Base-by-base conservation (phyloP, 1,140 invertebrate genomes). In the Hydropsyche tenuis region DNA sequence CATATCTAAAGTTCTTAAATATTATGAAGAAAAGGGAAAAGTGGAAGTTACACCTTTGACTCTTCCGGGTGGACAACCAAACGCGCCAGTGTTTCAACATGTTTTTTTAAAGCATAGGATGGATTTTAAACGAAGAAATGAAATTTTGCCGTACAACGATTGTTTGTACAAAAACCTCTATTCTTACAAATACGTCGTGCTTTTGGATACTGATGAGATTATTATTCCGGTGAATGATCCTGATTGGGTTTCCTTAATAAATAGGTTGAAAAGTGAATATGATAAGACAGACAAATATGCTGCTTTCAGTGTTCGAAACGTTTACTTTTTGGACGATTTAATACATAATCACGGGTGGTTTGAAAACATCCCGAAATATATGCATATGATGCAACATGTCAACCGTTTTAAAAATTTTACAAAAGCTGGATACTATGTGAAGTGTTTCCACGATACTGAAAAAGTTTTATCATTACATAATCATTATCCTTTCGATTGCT, bases 131-230 rank as follows among this genome's bases (percentile, higher is more conserved):
- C 85, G 96, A 11, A 94, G 97, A 80, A 96, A 97, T 82, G 96
- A 98, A 82, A 86, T 98, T 37, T 96, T 98, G 77, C 96, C 96
- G 0, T 98, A 98, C 86, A 98, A 98, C 82, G 96, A 98, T 81
- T 98, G 96, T 80, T 86, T 98, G 4, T 98, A 98, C 84, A 92
- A 96, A 78, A 94, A 97, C 80, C 89, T 96, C 83, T 96, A 96
- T 80, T 87, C 90, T 48, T 97, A 97, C 81, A 90, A 95, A 68
- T 97, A 96, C 83, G 91, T 98, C 30, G 94, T 93, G 0, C 84
- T 98, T 11, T 84, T 98, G 23, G 96, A 98, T 80, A 94, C 95
- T 48, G 96, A 98, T 82, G 96, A 98, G 82, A 91, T 98, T 46
- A 97, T 98, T 74, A 96, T 98, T 90, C 96, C 96, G 0, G 85